These are phyloP conservation scores for Bombus breviceps DNA, from an alignment of 1,140 invertebrate genomes.

Conservation along the genomic window DNA sequence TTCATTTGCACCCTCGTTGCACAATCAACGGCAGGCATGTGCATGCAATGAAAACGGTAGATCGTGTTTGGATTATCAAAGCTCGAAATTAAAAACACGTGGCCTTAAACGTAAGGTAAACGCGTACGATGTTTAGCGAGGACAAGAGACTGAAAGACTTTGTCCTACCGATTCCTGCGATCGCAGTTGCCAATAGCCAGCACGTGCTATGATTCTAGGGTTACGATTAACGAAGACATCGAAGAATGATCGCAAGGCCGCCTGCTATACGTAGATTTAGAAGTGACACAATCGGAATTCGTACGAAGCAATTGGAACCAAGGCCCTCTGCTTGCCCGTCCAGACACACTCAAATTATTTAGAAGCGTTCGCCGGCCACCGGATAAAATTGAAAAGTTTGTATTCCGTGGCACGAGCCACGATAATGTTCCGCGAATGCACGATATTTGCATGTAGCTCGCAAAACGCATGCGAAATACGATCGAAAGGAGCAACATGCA, in stretches of 20 bases:
- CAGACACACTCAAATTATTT: background rate
- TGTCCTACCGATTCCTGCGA: conserved; percentile 20
- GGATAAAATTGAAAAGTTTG: background rate
- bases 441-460: background rate
- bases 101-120: conserved; percentile 44
- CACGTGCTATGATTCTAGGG: conserved; percentile 47
- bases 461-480: conserved; percentile 23
- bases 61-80: conserved; percentile 64
- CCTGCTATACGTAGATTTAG: conserved; percentile 14
- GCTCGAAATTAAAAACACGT: conserved; percentile 62
- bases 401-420: background rate
- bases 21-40: conserved; percentile 30
- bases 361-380: background rate
- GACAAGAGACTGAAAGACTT: background rate
- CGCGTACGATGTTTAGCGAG: conserved; percentile 9
- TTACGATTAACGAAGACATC: conserved; percentile 29
- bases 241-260: conserved; percentile 43
- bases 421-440: conserved; percentile 11
- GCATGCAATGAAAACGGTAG: conserved; percentile 34
- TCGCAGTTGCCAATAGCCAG: conserved; percentile 3
- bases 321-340: background rate
- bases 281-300: conserved; percentile 32
- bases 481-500: background rate
- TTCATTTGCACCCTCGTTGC: conserved; percentile 39
- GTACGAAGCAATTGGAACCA: conserved; percentile 18